These are phyloP conservation scores for Euphydryas editha DNA, from an alignment of 2,888 invertebrate species.

Conservation along the genomic window DNA sequence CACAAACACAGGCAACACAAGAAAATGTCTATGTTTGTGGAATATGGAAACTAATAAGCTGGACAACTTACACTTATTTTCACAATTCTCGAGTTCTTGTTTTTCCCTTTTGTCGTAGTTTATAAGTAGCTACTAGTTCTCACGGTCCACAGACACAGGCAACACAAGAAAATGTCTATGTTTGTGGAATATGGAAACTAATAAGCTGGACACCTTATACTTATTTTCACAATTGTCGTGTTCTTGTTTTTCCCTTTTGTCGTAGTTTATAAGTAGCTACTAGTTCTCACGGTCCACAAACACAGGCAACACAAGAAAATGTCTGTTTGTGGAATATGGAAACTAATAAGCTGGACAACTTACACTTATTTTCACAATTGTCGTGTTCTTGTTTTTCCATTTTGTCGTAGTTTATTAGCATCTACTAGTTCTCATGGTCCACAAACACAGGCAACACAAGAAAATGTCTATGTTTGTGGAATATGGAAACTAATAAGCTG, in stretches of 20 bases:
- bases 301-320: not conserved
- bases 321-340: not conserved
- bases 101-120: not conserved
- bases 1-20: not conserved
- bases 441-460: not conserved
- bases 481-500: not conserved
- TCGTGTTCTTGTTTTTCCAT: not conserved
- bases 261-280: not conserved
- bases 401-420: too few species aligned
- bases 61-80: not conserved
- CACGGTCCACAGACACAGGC: conserved; percentile 5
- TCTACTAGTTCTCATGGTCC: not conserved
- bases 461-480: conserved; percentile 2
- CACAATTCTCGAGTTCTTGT: not conserved
- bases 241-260: not conserved
- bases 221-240: not conserved
- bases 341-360: not conserved
- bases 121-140: not conserved
- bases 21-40: conserved; percentile 1
- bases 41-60: not conserved
- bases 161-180: not conserved
- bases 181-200: conserved; percentile 1
- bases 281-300: conserved; percentile 15
- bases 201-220: not conserved
- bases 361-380: not conserved